phyloP scores from a whole-genome alignment of 2,113 vertebrate species.

The Galeopterus variegatus region DNA sequence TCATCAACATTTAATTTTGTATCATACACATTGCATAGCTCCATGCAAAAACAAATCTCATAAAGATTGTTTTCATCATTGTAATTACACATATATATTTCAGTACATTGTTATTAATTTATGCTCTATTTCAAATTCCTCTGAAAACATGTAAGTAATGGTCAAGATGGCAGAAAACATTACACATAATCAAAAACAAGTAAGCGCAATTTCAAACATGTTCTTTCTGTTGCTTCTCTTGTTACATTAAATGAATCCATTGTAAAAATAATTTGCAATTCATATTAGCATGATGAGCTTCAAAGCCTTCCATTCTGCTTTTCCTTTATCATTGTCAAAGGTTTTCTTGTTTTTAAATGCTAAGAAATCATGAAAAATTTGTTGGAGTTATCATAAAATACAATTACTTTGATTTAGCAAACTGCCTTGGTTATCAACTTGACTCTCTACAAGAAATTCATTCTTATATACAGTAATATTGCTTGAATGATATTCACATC shows the following conservation, averaged over 20 bases:
- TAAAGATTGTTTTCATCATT: background rate
- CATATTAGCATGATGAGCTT: background rate
- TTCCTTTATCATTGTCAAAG: slow-evolving; percentile 46
- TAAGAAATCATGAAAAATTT: background rate
- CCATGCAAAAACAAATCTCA: background rate
- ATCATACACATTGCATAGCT: background rate
- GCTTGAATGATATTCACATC: background rate
- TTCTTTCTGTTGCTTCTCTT: background rate
- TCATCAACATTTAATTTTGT: background rate
- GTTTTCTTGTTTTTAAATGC: background rate
- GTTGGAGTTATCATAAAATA: background rate
- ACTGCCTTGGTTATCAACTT: background rate
- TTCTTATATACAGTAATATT: background rate
- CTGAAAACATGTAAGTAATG: background rate
- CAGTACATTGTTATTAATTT: background rate
- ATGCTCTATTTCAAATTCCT: background rate
- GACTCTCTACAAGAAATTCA: background rate
- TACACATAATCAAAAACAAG: background rate
- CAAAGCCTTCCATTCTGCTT: background rate
- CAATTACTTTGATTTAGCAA: background rate
- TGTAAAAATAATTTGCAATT: slow-evolving; percentile 47
- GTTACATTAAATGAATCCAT: background rate
- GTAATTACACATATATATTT: background rate
- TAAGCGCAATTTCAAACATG: background rate
- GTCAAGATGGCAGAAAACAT: background rate